A percentile compares a stretch with the other conserved stretches of the same genome.
Evolutionary conservation across 2,113 vertebrate genomes (phyloP).

Genomic region (Coracopsis vasa): DNA sequence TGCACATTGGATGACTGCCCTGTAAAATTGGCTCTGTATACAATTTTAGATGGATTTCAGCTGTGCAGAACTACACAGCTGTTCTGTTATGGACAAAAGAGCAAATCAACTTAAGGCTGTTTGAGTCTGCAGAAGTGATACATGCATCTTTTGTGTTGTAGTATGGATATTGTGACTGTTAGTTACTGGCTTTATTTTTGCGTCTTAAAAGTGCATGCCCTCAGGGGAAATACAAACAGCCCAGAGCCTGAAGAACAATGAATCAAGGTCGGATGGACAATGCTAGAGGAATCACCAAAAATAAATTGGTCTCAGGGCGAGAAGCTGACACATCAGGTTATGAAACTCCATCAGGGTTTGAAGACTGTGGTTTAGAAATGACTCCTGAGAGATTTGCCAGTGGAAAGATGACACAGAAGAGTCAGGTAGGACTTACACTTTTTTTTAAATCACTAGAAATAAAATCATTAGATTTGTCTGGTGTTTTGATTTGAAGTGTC

Average conservation of each 20-base stretch:
- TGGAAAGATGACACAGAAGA: not conserved
- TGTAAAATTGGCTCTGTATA: not conserved
- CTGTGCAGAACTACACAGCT: not conserved
- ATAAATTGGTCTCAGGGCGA: not conserved
- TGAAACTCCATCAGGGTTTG: not conserved
- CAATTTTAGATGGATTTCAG: not conserved
- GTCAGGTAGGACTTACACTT: not conserved
- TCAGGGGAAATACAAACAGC: not conserved
- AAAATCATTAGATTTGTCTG: constrained; percentile 12
- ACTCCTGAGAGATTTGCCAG: not conserved
- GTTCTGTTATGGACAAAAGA: not conserved
- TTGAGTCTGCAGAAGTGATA: not conserved
- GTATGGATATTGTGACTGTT: not conserved
- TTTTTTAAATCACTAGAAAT: not conserved
- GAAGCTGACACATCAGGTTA: not conserved
- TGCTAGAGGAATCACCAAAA: not conserved
- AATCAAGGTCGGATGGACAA: not conserved
- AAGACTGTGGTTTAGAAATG: not conserved
- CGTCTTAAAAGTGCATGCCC: not conserved
- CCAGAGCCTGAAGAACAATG: not conserved
- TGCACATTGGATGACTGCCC: not conserved
- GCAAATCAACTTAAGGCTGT: not conserved
- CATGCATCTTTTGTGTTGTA: not conserved
- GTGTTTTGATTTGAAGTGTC: constrained; percentile 34
- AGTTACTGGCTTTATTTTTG: not conserved